These are phyloP conservation scores for Telmatherina bonti DNA, from an alignment of 2,797 vertebrate species.

Conservation along the genomic window DNA sequence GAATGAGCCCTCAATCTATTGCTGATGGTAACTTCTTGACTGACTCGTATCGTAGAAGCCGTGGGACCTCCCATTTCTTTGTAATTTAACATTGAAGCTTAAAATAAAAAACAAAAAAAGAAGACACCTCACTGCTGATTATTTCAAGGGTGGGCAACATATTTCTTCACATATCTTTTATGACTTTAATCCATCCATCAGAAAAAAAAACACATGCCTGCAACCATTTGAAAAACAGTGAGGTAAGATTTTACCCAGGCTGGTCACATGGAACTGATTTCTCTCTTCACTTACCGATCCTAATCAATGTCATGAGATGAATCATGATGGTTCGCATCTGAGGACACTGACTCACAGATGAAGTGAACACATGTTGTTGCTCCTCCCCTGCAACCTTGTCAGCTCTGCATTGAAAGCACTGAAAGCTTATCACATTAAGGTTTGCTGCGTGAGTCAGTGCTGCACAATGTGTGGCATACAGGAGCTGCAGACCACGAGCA, in stretches of 20 bases:
- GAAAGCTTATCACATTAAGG: slow-evolving; percentile 45
- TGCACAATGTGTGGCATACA: neutral
- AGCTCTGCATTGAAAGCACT: slow-evolving; percentile 32
- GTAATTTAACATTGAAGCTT: too few relatives aligned
- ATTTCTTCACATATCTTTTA: neutral
- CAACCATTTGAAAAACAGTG: slow-evolving; percentile 13
- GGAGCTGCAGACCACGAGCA: slow-evolving; percentile 12
- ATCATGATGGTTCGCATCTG: slow-evolving; percentile 17
- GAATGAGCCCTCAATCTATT: too few relatives aligned
- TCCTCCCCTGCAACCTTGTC: slow-evolving; percentile 50
- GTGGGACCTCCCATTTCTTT: too few relatives aligned
- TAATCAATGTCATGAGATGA: slow-evolving; percentile 45
- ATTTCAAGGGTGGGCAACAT: too few relatives aligned
- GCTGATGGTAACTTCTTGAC: too few relatives aligned
- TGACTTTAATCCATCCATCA: slow-evolving; percentile 10
- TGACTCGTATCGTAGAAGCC: too few relatives aligned
- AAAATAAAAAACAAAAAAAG: too few relatives aligned
- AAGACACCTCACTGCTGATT: too few relatives aligned
- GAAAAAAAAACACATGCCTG: neutral
- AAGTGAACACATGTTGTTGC: slow-evolving; percentile 12
- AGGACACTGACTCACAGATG: slow-evolving; percentile 6
- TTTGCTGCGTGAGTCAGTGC: slow-evolving; percentile 18
- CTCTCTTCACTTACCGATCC: slow-evolving; percentile 31
- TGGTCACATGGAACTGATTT: slow-evolving; percentile 32
- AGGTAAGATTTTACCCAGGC: slow-evolving; percentile 2